A percentile compares a stretch with the other conserved stretches of the same genome.
These are phyloP conservation scores for Barypeithes pellucidus DNA, from an alignment of 2,888 invertebrate species.

Conservation along the genomic window DNA sequence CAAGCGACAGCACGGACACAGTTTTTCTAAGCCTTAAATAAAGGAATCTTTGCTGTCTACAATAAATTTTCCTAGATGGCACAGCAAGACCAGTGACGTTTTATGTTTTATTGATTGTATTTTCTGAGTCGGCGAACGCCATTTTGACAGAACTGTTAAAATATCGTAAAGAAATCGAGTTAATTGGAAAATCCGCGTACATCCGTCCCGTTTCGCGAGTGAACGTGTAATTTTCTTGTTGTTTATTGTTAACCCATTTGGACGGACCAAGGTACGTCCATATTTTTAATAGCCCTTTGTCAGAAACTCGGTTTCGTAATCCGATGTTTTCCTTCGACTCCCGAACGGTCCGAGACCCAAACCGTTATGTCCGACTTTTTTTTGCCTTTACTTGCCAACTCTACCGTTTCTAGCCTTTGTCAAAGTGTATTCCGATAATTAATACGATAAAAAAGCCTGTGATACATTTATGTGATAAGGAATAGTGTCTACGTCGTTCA, in stretches of 20 bases:
- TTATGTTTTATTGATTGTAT: slow-evolving; percentile 49
- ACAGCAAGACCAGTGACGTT: slow-evolving; percentile 29
- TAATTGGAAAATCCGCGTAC: slow-evolving; percentile 69
- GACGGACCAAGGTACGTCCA: slow-evolving; percentile 84
- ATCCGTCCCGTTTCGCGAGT: slow-evolving; percentile 69
- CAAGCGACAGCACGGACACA: too few species aligned
- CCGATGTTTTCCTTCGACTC: slow-evolving; percentile 65
- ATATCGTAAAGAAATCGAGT: slow-evolving; percentile 66
- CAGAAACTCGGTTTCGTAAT: slow-evolving; percentile 64
- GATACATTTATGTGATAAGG: slow-evolving; percentile 22
- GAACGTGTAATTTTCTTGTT: slow-evolving; percentile 69
- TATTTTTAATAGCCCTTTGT: slow-evolving; percentile 60
- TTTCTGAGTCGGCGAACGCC: slow-evolving; percentile 70
- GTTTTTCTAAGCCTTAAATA: background rate
- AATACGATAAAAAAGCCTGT: slow-evolving; percentile 2
- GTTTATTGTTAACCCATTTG: slow-evolving; percentile 77
- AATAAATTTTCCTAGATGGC: slow-evolving; percentile 12
- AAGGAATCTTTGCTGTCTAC: background rate
- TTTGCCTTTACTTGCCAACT: slow-evolving; percentile 45
- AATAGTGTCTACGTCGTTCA: slow-evolving; percentile 30
- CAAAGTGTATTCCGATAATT: slow-evolving; percentile 1
- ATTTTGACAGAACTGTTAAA: slow-evolving; percentile 71
- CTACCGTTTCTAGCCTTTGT: slow-evolving; percentile 27
- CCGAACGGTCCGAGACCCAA: slow-evolving; percentile 58
- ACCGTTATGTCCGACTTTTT: slow-evolving; percentile 63